phyloP scores from a whole-genome alignment of 2,888 invertebrate species.

The Xestobium rufovillosum region DNA sequence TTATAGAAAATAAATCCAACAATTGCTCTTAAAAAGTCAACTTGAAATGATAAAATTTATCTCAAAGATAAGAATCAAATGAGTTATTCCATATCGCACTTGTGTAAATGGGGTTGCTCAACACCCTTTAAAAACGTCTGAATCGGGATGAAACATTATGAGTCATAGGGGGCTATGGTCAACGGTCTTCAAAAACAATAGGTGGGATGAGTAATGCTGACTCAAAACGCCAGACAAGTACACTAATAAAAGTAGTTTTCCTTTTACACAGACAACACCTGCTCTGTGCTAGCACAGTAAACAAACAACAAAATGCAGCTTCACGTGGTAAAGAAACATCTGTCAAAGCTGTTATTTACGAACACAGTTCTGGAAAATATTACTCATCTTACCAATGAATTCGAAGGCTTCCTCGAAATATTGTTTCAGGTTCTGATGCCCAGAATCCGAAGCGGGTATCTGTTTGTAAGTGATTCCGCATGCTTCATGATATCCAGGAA shows the following conservation, averaged over 20 bases:
- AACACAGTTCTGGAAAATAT: too few species aligned
- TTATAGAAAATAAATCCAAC: too few species aligned
- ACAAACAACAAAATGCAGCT: too few species aligned
- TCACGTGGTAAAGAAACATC: too few species aligned
- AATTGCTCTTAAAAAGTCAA: too few species aligned
- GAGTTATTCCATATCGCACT: too few species aligned
- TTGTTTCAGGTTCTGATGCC: conserved; percentile 79
- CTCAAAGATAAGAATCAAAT: too few species aligned
- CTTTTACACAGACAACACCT: not conserved
- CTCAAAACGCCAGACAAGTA: conserved; percentile 31
- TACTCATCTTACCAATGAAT: conserved; percentile 83
- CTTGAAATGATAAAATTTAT: too few species aligned
- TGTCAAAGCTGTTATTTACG: too few species aligned
- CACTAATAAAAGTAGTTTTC: not conserved
- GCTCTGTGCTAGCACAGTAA: too few species aligned
- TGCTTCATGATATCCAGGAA: conserved; percentile 62
- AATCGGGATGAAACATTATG: conserved; percentile 17
- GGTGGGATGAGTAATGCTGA: conserved; percentile 41
- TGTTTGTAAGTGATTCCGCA: conserved; percentile 64
- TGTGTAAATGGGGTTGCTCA: too few species aligned
- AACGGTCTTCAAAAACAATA: conserved; percentile 38
- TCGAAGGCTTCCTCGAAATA: conserved; percentile 82
- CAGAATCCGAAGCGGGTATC: conserved; percentile 75
- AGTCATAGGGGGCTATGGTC: conserved; percentile 30
- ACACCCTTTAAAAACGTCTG: too few species aligned